Evolutionary conservation across 2,797 vertebrate genomes (phyloP).

Genomic region (Atherinosoma microstoma): DNA sequence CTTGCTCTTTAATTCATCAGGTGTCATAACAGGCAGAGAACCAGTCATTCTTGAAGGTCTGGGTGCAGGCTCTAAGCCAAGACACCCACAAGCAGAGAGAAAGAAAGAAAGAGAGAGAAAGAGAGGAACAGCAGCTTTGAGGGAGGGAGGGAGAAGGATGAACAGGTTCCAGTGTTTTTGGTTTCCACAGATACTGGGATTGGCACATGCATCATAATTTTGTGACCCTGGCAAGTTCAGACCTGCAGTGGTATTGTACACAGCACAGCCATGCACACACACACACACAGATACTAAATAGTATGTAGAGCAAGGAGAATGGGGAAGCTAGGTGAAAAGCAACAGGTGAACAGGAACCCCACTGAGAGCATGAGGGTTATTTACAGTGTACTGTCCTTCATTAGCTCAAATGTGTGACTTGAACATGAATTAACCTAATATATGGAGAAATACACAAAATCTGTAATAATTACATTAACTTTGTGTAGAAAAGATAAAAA

Average conservation of each 20-base stretch:
- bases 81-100: constrained; percentile 70
- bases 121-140: constrained; percentile 34
- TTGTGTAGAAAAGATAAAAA: not conserved
- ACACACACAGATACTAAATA: constrained; percentile 56
- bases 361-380: constrained; percentile 23
- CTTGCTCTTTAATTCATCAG: constrained; percentile 76
- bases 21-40: constrained; percentile 84
- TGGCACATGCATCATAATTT: constrained; percentile 88
- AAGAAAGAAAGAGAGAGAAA: constrained; percentile 26
- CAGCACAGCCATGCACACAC: constrained; percentile 74
- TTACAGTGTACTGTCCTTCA: constrained; percentile 22
- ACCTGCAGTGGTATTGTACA: constrained; percentile 91
- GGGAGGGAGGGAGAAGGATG: constrained; percentile 75
- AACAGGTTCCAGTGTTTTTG: constrained; percentile 97
- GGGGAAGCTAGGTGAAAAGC: constrained; percentile 56
- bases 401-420: constrained; percentile 9
- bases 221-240: constrained; percentile 89
- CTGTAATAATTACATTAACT: not conserved
- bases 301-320: constrained; percentile 32
- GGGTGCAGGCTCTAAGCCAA: constrained; percentile 82
- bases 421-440: not conserved
- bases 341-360: constrained; percentile 76
- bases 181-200: constrained; percentile 99
- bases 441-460: not conserved
- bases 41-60: constrained; percentile 92